A percentile compares a stretch with the other conserved stretches of the same genome.
Evolutionary conservation across 1,140 invertebrate species (phyloP).

Genomic region (Diabrotica undecimpunctata): DNA sequence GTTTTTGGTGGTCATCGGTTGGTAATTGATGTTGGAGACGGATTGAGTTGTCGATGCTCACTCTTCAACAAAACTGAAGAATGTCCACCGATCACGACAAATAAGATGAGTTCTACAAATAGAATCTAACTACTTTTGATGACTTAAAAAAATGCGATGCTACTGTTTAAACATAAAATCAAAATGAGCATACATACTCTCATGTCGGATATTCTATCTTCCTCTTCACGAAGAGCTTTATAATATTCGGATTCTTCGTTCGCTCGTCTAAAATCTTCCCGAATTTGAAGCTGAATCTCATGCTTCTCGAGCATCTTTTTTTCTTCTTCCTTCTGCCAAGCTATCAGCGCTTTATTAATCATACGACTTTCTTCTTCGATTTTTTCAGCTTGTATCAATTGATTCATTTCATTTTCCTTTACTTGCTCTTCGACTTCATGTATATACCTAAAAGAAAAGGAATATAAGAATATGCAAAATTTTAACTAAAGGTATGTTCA

Average conservation of each 20-base stretch:
- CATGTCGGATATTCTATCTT: slow-evolving; percentile 58
- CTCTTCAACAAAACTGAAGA: too few relatives aligned
- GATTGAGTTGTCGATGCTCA: too few relatives aligned
- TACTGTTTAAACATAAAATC: too few relatives aligned
- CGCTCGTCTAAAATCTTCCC: slow-evolving; percentile 54
- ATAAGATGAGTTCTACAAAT: too few relatives aligned
- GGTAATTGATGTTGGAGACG: too few relatives aligned
- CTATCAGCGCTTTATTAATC: slow-evolving; percentile 55
- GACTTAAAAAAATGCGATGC: too few relatives aligned
- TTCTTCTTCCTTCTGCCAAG: slow-evolving; percentile 54
- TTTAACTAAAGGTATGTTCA: background rate
- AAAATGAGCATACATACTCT: slow-evolving; percentile 41
- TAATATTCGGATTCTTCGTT: slow-evolving; percentile 56
- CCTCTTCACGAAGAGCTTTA: slow-evolving; percentile 55
- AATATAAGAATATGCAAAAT: too few relatives aligned
- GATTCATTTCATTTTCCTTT: slow-evolving; percentile 55
- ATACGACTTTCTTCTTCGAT: slow-evolving; percentile 63
- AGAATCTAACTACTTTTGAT: too few relatives aligned
- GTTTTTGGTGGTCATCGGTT: too few relatives aligned
- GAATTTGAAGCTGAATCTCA: slow-evolving; percentile 47
- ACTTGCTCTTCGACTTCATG: slow-evolving; percentile 55
- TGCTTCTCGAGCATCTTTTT: slow-evolving; percentile 46
- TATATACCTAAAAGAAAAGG: slow-evolving; percentile 43
- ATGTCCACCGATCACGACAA: too few relatives aligned
- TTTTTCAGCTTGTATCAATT: slow-evolving; percentile 59